Evolutionary conservation across 1,140 invertebrate genomes (phyloP).

Genomic region (Odontomachus brunneus): DNA sequence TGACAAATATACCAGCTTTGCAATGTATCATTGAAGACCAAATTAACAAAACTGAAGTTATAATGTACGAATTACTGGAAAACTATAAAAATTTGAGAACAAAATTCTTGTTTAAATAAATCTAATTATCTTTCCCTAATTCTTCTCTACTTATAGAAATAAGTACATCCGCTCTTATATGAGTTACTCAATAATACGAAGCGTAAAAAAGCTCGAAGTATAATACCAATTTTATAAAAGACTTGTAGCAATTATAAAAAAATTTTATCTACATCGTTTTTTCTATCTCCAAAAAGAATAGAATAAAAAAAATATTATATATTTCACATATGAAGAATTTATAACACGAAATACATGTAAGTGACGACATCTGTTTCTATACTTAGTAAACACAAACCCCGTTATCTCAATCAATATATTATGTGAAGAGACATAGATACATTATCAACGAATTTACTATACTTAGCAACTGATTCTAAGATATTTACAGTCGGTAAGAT

Average conservation of each 20-base stretch:
- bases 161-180: not conserved
- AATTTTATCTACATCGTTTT: too few relatives aligned
- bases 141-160: not conserved
- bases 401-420: not conserved
- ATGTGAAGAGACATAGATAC: not conserved
- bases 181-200: not conserved
- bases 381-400: not conserved
- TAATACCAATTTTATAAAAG: not conserved
- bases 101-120: conserved; percentile 86
- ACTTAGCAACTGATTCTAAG: not conserved
- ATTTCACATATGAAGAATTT: not conserved
- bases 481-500: conserved; percentile 29
- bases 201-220: not conserved
- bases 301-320: too few relatives aligned
- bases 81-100: conserved; percentile 86
- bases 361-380: conserved; percentile 24
- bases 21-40: conserved; percentile 80
- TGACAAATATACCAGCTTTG: conserved; percentile 71
- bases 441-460: not conserved
- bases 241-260: not conserved
- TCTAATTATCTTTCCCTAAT: not conserved
- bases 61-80: conserved; percentile 87
- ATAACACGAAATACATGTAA: not conserved
- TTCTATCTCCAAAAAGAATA: too few relatives aligned
- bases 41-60: conserved; percentile 84